Evolutionary conservation across 2,113 vertebrate species (phyloP).

Genomic region (Merops nubicus): DNA sequence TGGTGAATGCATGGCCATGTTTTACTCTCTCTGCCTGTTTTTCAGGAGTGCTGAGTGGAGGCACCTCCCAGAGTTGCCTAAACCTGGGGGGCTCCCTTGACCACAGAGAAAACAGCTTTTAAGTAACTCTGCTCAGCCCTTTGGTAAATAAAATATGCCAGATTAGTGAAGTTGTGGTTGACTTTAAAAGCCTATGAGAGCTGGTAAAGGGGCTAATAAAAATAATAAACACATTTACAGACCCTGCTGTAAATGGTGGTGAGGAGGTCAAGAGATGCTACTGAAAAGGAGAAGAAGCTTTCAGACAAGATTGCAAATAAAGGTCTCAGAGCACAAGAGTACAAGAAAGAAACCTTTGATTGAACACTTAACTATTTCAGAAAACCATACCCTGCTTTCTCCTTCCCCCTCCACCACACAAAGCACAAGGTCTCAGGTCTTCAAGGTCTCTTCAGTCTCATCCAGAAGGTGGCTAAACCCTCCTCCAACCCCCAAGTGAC

Average conservation of each 20-base stretch:
- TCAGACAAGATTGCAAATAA: not conserved
- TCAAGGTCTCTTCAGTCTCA: not conserved
- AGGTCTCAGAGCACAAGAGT: not conserved
- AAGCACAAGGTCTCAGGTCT: not conserved
- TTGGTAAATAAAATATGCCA: not conserved
- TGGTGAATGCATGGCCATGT: fast-evolving
- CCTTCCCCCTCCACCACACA: not conserved
- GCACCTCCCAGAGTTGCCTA: not conserved
- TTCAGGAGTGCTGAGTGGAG: not conserved
- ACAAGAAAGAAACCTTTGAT: not conserved
- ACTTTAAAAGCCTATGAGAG: not conserved
- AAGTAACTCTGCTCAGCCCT: not conserved
- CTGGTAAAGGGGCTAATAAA: not conserved
- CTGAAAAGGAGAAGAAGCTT: not conserved
- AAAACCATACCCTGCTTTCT: not conserved
- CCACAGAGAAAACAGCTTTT: not conserved
- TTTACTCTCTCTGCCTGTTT: not conserved
- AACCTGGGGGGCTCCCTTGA: not conserved
- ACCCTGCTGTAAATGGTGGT: not conserved
- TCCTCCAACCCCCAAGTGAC: not conserved
- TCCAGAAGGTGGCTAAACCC: not conserved
- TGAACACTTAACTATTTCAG: not conserved
- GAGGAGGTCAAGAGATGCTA: not conserved
- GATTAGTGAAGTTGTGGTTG: not conserved
- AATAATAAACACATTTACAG: not conserved